Percentiles rank a stretch among this genome's conserved stretches.
phyloP scores from a whole-genome alignment of 2,113 vertebrate species.

The Ailuropoda melanoleuca region DNA sequence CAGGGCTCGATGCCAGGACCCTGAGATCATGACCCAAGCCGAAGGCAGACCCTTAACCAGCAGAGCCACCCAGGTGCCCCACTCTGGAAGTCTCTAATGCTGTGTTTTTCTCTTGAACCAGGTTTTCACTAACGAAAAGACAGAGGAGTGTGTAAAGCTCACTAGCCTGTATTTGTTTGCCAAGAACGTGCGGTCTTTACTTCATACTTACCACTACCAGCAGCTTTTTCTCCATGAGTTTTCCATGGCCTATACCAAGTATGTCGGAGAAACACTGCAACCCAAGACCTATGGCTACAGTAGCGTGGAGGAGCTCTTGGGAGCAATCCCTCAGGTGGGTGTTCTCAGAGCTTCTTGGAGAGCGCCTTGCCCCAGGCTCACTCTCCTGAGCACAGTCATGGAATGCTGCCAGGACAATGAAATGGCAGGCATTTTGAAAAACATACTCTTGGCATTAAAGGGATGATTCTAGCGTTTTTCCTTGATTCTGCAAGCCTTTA shows the following conservation, averaged over 20 bases:
- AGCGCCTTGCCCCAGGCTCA: background rate
- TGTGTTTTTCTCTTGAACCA: constrained; percentile 68
- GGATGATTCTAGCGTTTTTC: background rate
- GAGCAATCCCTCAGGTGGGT: constrained; percentile 94
- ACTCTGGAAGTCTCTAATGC: background rate
- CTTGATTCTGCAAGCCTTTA: background rate
- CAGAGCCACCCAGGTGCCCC: too few species aligned
- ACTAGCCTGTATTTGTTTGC: constrained; percentile 96
- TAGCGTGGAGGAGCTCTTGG: constrained; percentile 92
- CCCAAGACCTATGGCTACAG: constrained; percentile 90
- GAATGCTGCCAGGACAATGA: background rate
- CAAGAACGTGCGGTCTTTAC: constrained; percentile 91
- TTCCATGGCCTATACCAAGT: constrained; percentile 92
- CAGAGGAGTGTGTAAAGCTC: constrained; percentile 91
- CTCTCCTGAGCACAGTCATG: background rate
- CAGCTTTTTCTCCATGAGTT: constrained; percentile 98
- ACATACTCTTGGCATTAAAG: background rate
- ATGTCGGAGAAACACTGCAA: constrained; percentile 90
- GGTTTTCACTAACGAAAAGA: constrained; percentile 86
- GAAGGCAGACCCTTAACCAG: background rate
- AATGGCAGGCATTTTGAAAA: background rate
- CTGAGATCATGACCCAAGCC: background rate
- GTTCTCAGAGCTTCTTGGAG: background rate
- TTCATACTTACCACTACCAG: constrained; percentile 98
- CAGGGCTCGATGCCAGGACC: background rate